Evolutionary conservation across 2,888 invertebrate species (phyloP).

Genomic region (Brachyptera putata): DNA sequence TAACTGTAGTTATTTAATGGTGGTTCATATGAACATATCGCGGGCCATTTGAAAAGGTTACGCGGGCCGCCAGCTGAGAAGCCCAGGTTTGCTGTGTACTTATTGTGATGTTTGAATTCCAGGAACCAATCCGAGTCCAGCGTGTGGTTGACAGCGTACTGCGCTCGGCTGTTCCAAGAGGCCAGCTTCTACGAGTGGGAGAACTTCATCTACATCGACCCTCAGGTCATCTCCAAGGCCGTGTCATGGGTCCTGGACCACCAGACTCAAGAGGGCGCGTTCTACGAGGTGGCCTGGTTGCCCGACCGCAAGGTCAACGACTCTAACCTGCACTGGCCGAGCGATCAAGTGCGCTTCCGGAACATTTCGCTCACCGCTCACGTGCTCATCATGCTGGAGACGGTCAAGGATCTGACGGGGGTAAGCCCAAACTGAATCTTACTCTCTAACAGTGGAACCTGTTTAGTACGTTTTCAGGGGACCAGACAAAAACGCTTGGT

Average conservation of each 20-base stretch:
- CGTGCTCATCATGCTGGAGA: conserved; percentile 80
- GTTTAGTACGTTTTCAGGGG: no score
- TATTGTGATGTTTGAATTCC: conserved; percentile 31
- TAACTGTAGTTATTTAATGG: no score
- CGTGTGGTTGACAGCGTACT: conserved; percentile 91
- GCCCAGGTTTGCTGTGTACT: no score
- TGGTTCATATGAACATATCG: no score
- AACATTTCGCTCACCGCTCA: conserved; percentile 92
- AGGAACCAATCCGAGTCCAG: conserved; percentile 82
- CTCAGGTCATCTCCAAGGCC: conserved; percentile 71
- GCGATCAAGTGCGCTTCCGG: conserved; percentile 56
- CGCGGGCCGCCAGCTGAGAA: no score
- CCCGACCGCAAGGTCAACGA: conserved; percentile 86
- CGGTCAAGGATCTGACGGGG: conserved; percentile 73
- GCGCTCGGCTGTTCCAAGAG: conserved; percentile 81
- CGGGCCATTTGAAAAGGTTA: no score
- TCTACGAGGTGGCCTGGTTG: conserved; percentile 82
- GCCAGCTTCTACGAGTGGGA: conserved; percentile 97
- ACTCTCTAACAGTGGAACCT: no score
- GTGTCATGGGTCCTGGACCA: conserved; percentile 82
- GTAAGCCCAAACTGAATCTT: no score
- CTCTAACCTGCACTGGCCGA: conserved; percentile 52
- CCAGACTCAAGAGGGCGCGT: conserved; percentile 81
- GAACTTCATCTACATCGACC: conserved; percentile 91
- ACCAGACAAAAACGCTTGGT: no score